Conservation (phyloP, 2,888 invertebrate species). For the Antheraea yamamai region DNA sequence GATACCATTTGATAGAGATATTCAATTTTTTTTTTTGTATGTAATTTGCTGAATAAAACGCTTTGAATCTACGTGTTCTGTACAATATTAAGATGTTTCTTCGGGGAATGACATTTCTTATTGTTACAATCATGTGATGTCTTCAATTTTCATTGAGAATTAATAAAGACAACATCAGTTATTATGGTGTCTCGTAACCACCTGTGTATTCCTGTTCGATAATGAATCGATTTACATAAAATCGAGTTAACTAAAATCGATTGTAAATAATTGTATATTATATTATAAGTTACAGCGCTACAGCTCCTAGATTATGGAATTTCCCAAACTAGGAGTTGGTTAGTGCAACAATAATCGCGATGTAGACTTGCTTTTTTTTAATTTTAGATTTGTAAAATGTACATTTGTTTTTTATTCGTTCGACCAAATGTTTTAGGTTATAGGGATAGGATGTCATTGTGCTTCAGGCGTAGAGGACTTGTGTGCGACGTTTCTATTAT, state of each 20-base stretch:
- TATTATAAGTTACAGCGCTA: not conserved
- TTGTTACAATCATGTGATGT: not conserved
- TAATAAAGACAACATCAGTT: not conserved
- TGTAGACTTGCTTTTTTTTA: slow-evolving; percentile 6
- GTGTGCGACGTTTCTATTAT: slow-evolving; percentile 2
- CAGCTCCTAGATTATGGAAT: not conserved
- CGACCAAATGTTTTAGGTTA: slow-evolving; percentile 60
- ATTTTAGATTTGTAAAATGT: slow-evolving; percentile 31
- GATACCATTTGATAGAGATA: too few relatives aligned
- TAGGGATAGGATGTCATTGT: slow-evolving; percentile 1
- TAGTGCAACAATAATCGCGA: slow-evolving; percentile 2
- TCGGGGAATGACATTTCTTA: not conserved
- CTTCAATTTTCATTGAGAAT: not conserved
- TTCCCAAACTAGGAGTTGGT: not conserved
- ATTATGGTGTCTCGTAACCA: not conserved
- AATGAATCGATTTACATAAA: not conserved
- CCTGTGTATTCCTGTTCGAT: not conserved
- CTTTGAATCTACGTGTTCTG: not conserved
- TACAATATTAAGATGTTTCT: not conserved
- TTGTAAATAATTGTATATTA: slow-evolving; percentile 9
- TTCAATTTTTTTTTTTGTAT: too few relatives aligned
- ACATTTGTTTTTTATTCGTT: slow-evolving; percentile 49
- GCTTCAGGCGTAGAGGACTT: slow-evolving; percentile 9
- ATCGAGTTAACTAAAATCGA: not conserved
- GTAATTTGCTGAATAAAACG: not conserved